Conservation (phyloP, 2,797 vertebrate genomes). For the Hyperoplus immaculatus region DNA sequence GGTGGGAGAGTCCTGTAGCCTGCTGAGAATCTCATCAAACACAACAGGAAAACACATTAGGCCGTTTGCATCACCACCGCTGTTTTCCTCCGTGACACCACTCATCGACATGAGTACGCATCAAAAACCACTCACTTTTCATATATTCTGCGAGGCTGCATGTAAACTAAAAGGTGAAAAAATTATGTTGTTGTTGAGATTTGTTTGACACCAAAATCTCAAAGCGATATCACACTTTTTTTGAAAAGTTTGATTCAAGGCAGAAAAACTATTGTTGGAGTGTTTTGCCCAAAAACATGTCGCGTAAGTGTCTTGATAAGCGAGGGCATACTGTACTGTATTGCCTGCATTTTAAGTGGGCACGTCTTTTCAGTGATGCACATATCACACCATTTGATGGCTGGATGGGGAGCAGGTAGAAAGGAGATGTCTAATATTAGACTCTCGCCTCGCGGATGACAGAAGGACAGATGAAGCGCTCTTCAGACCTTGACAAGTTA, state of each 20-base stretch:
- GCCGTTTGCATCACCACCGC: slow-evolving; percentile 32
- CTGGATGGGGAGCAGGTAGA: slow-evolving; percentile 21
- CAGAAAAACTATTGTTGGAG: neutral
- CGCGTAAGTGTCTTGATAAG: neutral
- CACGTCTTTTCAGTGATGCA: slow-evolving; percentile 13
- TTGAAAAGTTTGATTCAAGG: slow-evolving; percentile 3
- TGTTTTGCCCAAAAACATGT: neutral
- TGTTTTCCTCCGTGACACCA: slow-evolving; percentile 39
- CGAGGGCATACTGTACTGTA: slow-evolving; percentile 3
- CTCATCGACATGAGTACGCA: slow-evolving; percentile 44
- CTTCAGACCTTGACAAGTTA: slow-evolving; percentile 70
- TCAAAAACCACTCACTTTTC: slow-evolving; percentile 48
- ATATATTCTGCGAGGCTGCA: slow-evolving; percentile 12
- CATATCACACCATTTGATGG: slow-evolving; percentile 12
- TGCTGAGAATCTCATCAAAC: slow-evolving; percentile 75
- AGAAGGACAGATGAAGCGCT: slow-evolving; percentile 67
- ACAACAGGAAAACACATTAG: slow-evolving; percentile 71
- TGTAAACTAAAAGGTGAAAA: neutral
- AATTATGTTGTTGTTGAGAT: slow-evolving; percentile 3
- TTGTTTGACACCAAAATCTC: slow-evolving; percentile 9
- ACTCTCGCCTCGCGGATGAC: slow-evolving; percentile 47
- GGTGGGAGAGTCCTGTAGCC: slow-evolving; percentile 51
- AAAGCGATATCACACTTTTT: neutral
- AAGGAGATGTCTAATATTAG: slow-evolving; percentile 55
- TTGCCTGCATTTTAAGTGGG: slow-evolving; percentile 22